Evolutionary conservation across 2,113 vertebrate genomes (phyloP), one percentile per base, ranked within the genome.

Genomic region (Odocoileus virginianus): DNA sequence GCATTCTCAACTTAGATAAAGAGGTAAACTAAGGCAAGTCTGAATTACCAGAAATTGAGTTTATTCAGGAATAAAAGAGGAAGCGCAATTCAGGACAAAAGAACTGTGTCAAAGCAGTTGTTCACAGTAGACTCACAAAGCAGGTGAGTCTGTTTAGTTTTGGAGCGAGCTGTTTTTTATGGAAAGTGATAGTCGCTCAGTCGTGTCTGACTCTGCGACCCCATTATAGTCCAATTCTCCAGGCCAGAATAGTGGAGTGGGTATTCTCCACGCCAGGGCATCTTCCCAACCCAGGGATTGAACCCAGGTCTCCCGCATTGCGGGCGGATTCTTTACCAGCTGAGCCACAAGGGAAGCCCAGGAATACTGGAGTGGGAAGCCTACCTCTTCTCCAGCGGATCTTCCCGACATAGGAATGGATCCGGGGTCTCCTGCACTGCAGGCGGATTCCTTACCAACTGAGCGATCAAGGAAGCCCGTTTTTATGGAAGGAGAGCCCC

Each of bases 401-500:
- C 16, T 67, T 67, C 33, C 33, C 7, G 0, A 7, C 16, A 7
- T 16, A 67, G 61, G 33, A n/a, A 67, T 67, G 33, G 16, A 67
- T 7, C 16, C 0, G 2, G 33, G 33, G 61, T 19, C 61, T 67
- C 33, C 3, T 9, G 61, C 33, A 67, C 33, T 67, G 33, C 33
- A 19, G 7, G 61, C 1, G 16, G 61, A n/a, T n/a, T 67, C 61
- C n/a, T n/a, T 67, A n/a, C 4, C 8, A n/a, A n/a, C 16, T 9
- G 61, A n/a, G 33, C 0, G 7, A n/a, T 19, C 61, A 67, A 3
- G 33, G 33, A n/a, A 67, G 61, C 16, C 61, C 2, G 0, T n/a
- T 67, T n/a, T 67, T n/a, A n/a, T 67, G 61, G 61, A 67, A 71
- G n/a, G 33, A 71, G 67, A 21, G 67, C n/a, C 67, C 67, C 12